Evolutionary conservation across 2,797 vertebrate species (phyloP).

Genomic region (Chloroceryle amazona): DNA sequence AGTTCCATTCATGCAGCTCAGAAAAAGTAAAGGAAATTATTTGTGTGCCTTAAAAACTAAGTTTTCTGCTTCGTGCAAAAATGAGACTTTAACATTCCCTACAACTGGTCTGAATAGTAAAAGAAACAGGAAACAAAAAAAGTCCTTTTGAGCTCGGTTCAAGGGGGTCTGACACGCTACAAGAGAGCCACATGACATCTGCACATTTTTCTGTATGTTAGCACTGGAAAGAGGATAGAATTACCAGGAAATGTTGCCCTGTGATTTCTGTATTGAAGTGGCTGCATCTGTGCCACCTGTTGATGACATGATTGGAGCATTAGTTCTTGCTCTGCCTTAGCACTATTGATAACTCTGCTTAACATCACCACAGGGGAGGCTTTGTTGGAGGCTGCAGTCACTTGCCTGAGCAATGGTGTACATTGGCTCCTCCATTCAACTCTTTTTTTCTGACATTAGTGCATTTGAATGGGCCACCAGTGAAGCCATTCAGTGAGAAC

Average conservation of each 20-base stretch:
- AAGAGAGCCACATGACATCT: slow-evolving; percentile 61
- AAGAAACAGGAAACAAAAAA: slow-evolving; percentile 64
- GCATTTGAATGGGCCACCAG: slow-evolving; percentile 97
- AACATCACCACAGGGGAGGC: slow-evolving; percentile 79
- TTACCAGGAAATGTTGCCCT: slow-evolving; percentile 75
- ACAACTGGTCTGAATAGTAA: slow-evolving; percentile 47
- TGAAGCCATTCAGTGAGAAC: slow-evolving; percentile 90
- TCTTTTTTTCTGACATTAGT: slow-evolving; percentile 79
- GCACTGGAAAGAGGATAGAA: slow-evolving; percentile 71
- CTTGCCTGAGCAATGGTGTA: slow-evolving; percentile 84
- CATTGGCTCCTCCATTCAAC: slow-evolving; percentile 78
- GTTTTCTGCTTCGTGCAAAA: slow-evolving; percentile 37
- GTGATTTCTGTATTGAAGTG: slow-evolving; percentile 78
- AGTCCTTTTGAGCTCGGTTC: slow-evolving; percentile 19
- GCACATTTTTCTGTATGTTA: slow-evolving; percentile 56
- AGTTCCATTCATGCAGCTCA: background rate
- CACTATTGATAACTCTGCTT: slow-evolving; percentile 82
- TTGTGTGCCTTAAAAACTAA: slow-evolving; percentile 34
- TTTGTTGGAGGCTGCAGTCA: slow-evolving; percentile 82
- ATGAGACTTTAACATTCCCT: slow-evolving; percentile 58
- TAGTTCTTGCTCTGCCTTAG: slow-evolving; percentile 78
- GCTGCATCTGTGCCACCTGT: slow-evolving; percentile 82
- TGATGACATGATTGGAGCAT: slow-evolving; percentile 82
- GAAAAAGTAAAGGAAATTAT: slow-evolving; percentile 23
- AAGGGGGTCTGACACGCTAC: slow-evolving; percentile 38